Evolutionary conservation across 2,888 invertebrate genomes (phyloP).

Genomic region (Apotomis betuletana): DNA sequence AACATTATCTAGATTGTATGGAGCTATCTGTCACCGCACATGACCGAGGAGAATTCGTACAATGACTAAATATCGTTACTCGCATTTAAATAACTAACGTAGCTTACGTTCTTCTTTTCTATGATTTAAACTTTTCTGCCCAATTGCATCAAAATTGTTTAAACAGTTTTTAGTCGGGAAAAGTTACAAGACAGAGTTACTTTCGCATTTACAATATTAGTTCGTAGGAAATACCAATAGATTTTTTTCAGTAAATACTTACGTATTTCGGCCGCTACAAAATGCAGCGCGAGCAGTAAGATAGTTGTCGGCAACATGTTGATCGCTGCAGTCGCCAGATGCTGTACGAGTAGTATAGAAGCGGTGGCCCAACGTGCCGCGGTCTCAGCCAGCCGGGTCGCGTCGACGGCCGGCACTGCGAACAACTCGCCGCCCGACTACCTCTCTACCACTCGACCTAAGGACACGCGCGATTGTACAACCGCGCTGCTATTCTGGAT

Average conservation of each 20-base stretch:
- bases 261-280: conserved; percentile 75
- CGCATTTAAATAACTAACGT: no score
- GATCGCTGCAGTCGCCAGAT: conserved; percentile 23
- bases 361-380: conserved; percentile 50
- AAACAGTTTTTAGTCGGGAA: no score
- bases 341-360: conserved; percentile 36
- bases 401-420: conserved; percentile 72
- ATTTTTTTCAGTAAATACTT: conserved; percentile 52
- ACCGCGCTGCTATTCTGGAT: conserved; percentile 59
- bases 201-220: no score
- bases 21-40: no score
- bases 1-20: no score
- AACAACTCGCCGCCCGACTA: conserved; percentile 38
- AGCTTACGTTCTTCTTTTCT: no score
- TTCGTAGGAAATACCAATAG: no score
- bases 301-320: conserved; percentile 66
- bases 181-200: no score
- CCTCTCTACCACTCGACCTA: conserved; percentile 55
- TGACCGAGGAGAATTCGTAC: no score
- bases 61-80: no score
- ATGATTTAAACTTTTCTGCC: no score
- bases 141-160: no score
- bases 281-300: conserved; percentile 67
- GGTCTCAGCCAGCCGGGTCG: conserved; percentile 72
- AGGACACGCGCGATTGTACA: conserved; percentile 63